Percentiles rank a stretch among this genome's conserved stretches.
Evolutionary conservation across 2,113 vertebrate species (phyloP).

Genomic region (Prietella phreatophila): DNA sequence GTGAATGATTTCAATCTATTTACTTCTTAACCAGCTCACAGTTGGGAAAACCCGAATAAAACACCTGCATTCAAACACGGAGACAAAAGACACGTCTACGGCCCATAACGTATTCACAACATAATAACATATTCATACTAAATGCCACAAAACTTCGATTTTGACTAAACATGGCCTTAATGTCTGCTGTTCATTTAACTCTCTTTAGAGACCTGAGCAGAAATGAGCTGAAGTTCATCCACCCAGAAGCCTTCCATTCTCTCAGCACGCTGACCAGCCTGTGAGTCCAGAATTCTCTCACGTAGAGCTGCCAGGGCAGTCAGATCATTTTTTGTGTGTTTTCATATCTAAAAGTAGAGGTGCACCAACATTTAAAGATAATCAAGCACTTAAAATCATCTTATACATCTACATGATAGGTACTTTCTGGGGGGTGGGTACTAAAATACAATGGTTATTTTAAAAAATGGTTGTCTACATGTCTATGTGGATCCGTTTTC

Average conservation of each 20-base stretch:
- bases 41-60: too few species aligned
- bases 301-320: neutral
- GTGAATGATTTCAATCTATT: too few species aligned
- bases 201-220: slow-evolving; percentile 89
- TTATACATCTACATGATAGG: neutral
- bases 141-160: too few species aligned
- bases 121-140: too few species aligned
- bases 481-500: neutral
- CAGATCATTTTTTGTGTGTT: neutral
- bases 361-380: neutral
- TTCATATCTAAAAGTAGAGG: neutral
- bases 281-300: slow-evolving; percentile 76
- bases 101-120: too few species aligned
- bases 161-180: neutral
- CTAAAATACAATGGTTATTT: neutral
- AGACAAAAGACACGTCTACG: too few species aligned
- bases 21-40: too few species aligned
- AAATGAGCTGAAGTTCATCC: slow-evolving; percentile 84
- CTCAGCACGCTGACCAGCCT: slow-evolving; percentile 83
- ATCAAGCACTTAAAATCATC: neutral
- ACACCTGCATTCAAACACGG: too few species aligned
- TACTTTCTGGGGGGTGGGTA: neutral
- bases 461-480: too few species aligned
- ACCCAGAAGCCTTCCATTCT: slow-evolving; percentile 83
- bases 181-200: slow-evolving; percentile 35